phyloP scores from a whole-genome alignment of 2,888 invertebrate species.

The Helleia helle region DNA sequence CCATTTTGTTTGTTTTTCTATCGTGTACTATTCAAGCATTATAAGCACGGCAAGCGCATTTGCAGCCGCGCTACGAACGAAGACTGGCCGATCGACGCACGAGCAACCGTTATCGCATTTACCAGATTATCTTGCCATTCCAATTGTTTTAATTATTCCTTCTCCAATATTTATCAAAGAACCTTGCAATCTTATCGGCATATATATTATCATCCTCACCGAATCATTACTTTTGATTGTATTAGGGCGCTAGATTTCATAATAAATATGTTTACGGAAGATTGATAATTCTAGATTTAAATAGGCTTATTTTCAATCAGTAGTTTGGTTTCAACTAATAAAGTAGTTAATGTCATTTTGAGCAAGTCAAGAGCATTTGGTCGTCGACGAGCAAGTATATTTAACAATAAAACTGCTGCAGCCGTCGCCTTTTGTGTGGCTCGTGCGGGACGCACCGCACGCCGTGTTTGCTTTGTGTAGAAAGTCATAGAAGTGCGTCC shows the following conservation, averaged over 20 bases:
- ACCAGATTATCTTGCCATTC: slow-evolving; percentile 59
- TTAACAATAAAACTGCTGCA: too few species aligned
- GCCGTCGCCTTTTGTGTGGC: too few species aligned
- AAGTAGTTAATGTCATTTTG: too few species aligned
- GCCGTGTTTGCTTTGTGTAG: too few species aligned
- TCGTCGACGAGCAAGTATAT: too few species aligned
- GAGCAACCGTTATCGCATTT: slow-evolving; percentile 51
- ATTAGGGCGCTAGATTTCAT: slow-evolving; percentile 29
- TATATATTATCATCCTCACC: slow-evolving; percentile 47
- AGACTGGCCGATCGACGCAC: slow-evolving; percentile 46
- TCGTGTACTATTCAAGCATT: slow-evolving; percentile 7
- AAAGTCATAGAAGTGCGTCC: too few species aligned
- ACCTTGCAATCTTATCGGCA: slow-evolving; percentile 62
- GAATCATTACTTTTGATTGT: too few species aligned
- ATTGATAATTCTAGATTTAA: too few species aligned
- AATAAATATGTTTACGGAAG: slow-evolving; percentile 9
- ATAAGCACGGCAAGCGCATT: slow-evolving; percentile 23
- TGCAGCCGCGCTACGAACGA: slow-evolving; percentile 50
- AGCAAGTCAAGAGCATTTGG: too few species aligned
- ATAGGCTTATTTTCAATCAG: too few species aligned
- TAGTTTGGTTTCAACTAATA: too few species aligned
- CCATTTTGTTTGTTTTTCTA: slow-evolving; percentile 34
- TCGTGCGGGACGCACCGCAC: too few species aligned
- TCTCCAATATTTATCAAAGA: slow-evolving; percentile 60
- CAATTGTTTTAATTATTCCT: slow-evolving; percentile 71